Evolutionary conservation across 2,113 vertebrate genomes (phyloP).

Genomic region (Aegotheles bennettii): DNA sequence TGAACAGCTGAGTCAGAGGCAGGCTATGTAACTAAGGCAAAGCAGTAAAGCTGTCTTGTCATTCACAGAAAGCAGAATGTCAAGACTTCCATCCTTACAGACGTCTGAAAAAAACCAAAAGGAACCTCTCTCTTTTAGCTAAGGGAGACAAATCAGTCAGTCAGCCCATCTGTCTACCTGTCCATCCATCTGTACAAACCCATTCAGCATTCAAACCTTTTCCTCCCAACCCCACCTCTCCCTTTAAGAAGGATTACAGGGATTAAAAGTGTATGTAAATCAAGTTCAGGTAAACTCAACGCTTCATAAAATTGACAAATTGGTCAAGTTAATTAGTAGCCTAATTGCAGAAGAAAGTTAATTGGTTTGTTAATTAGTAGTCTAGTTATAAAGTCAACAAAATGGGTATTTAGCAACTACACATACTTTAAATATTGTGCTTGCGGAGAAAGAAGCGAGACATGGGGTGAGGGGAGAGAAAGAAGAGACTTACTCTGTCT

Average conservation of each 20-base stretch:
- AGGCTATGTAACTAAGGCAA: background rate
- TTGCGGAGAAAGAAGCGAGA: background rate
- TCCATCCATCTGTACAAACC: background rate
- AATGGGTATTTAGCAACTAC: background rate
- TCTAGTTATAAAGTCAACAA: background rate
- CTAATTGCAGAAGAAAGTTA: background rate
- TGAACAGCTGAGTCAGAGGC: background rate
- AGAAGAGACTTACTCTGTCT: conserved; percentile 89
- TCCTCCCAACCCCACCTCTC: background rate
- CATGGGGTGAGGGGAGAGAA: background rate
- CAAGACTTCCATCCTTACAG: background rate
- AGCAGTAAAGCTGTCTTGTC: background rate
- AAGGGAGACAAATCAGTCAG: background rate
- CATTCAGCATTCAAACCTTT: rapidly evolving
- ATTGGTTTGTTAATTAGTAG: background rate
- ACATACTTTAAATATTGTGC: background rate
- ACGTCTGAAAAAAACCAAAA: background rate
- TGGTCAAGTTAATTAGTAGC: background rate
- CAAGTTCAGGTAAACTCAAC: background rate
- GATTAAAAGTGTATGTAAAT: background rate
- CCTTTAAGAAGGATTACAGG: background rate
- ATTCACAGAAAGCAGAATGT: background rate
- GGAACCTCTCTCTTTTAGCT: background rate
- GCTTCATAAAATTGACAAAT: background rate
- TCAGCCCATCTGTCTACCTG: background rate